Conservation (phyloP, 1,140 invertebrate genomes). For the Telenomus remus region DNA sequence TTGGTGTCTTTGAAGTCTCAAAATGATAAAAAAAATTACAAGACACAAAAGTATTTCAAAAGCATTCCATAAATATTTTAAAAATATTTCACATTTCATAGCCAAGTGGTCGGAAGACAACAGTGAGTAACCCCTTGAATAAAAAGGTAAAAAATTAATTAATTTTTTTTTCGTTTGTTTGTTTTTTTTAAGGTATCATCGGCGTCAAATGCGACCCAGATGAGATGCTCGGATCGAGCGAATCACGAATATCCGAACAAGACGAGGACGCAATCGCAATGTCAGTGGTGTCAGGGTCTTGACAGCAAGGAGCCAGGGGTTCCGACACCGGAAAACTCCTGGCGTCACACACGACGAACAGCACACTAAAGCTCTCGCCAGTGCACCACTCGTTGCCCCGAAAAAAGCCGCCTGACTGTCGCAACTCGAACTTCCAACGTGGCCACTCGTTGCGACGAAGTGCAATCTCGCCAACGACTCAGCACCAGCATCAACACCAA, state of each 20-base stretch:
- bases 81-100: too few relatives aligned
- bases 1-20: too few relatives aligned
- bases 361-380: constrained; percentile 74
- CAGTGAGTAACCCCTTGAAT: too few relatives aligned
- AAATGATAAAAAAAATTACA: too few relatives aligned
- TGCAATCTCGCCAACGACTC: constrained; percentile 70
- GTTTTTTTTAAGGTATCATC: constrained; percentile 48
- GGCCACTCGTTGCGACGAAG: constrained; percentile 80
- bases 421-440: constrained; percentile 78
- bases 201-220: constrained; percentile 63
- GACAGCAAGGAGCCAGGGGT: constrained; percentile 77
- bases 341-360: constrained; percentile 71
- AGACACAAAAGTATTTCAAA: too few relatives aligned
- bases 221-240: constrained; percentile 62
- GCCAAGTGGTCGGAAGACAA: too few relatives aligned
- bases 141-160: too few relatives aligned
- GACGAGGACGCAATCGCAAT: constrained; percentile 78
- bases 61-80: too few relatives aligned
- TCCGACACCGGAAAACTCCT: constrained; percentile 70
- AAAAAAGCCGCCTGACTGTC: constrained; percentile 73
- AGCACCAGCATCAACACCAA: constrained; percentile 63
- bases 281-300: constrained; percentile 78
- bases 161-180: background rate
- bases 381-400: constrained; percentile 79
- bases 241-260: constrained; percentile 69